These are phyloP conservation scores for Sorex araneus DNA, from an alignment of 2,113 vertebrate genomes.

Conservation along the genomic window DNA sequence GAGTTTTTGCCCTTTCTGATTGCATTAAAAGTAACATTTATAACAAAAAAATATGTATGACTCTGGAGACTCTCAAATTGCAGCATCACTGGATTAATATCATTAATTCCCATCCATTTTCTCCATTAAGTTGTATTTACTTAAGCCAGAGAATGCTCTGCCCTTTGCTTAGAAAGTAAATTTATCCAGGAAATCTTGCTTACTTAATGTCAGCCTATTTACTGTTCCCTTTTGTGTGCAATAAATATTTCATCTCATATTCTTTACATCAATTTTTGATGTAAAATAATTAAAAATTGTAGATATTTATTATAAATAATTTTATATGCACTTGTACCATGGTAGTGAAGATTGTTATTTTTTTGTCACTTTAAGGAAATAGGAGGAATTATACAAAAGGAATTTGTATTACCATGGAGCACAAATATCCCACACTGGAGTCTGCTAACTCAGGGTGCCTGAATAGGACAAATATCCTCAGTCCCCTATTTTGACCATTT, in stretches of 20 bases:
- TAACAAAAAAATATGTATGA: background rate
- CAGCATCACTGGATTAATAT: background rate
- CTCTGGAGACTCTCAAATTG: background rate
- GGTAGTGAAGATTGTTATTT: background rate
- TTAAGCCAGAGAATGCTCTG: background rate
- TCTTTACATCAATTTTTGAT: too few species aligned
- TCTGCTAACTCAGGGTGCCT: too few species aligned
- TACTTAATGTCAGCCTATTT: too few species aligned
- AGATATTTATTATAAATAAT: background rate
- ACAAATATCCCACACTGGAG: background rate
- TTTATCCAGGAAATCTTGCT: too few species aligned
- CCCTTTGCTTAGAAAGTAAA: background rate
- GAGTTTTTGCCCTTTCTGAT: background rate
- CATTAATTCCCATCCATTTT: background rate
- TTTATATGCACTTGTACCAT: background rate
- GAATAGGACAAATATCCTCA: too few species aligned
- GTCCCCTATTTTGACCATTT: background rate
- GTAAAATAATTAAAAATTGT: too few species aligned
- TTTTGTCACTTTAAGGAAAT: slow-evolving; percentile 25
- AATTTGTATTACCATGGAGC: background rate
- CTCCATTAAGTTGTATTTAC: background rate
- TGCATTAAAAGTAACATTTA: background rate
- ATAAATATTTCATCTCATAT: too few species aligned
- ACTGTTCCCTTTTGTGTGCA: too few species aligned
- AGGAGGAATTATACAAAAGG: background rate